These are phyloP conservation scores for Pachycephus smyrnensis DNA, from an alignment of 2,888 invertebrate genomes.

Conservation along the genomic window DNA sequence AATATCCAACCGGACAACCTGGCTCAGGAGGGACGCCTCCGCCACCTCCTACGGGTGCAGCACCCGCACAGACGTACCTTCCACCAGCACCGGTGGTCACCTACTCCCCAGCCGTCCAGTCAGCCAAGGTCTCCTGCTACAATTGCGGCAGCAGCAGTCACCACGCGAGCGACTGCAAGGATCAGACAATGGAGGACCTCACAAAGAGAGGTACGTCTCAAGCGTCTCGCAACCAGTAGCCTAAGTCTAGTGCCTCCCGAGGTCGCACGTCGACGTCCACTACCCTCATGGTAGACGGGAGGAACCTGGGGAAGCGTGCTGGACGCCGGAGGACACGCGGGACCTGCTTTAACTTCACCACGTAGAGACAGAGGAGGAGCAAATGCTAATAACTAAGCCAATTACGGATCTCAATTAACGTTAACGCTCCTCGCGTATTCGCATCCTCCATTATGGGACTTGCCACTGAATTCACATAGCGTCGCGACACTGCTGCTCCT, in stretches of 20 bases:
- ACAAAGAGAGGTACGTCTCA: slow-evolving; percentile 69
- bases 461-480: not conserved
- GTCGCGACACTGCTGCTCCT: not conserved
- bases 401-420: not conserved
- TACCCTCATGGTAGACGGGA: slow-evolving; percentile 31
- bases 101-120: slow-evolving; percentile 70
- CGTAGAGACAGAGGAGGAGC: not conserved
- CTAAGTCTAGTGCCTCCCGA: not conserved
- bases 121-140: slow-evolving; percentile 83
- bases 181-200: slow-evolving; percentile 93
- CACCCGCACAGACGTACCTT: slow-evolving; percentile 58
- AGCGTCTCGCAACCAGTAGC: slow-evolving; percentile 10
- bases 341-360: slow-evolving; percentile 14
- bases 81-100: slow-evolving; percentile 61
- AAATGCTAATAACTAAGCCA: not conserved
- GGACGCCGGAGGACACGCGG: slow-evolving; percentile 37
- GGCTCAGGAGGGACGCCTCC: slow-evolving; percentile 51
- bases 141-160: slow-evolving; percentile 92
- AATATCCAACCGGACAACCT: slow-evolving; percentile 56
- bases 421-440: not conserved
- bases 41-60: slow-evolving; percentile 51
- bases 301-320: slow-evolving; percentile 34
- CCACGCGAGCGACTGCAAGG: slow-evolving; percentile 87
- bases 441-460: not conserved
- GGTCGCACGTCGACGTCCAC: not conserved